Base-by-base conservation (phyloP, 2,888 invertebrate species). In the Heliconius hortense region DNA sequence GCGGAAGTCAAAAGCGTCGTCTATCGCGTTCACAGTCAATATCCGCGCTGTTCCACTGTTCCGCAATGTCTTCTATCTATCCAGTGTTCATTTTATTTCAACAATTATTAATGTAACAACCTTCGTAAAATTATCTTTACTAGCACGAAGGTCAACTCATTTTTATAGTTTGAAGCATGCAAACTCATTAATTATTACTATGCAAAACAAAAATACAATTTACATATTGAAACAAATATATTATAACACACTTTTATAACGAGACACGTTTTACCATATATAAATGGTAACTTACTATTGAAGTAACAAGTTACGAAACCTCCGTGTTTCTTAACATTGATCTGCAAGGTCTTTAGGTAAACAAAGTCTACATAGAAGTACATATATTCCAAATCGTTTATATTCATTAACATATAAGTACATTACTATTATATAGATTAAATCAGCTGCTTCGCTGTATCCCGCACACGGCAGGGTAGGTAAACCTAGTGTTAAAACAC, bases 111-210 rank as follows among this genome's bases (percentile, higher is more conserved):
- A 39, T 5, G 39, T 66, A 39, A 10, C 24, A 35, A 66, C 66
- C 66, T 66, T 66, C 39, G 13, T n/a, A 24, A 64, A 64, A 64
- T 39, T 24, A 64, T 64, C n/a, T 64, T 35, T 64, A 64, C 35
- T 64, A n/a, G 13, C 11, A n/a, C 35, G 35, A 64, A 66, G 66
- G 66, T 43, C 39, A 66, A 11, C 0, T 24, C 5, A 15, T 66
- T 66, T 39, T 66, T 43, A 66, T 66, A 66, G 66, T 66, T 43
- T 43, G 24, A 39, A 39, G 39, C 66, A 66, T 66, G 66, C 39
- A 66, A 64, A 24, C 39, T 39, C 39, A 39, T 15, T 7, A 7
- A 64, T 4, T 43, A 66, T 24, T 7, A 24, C 43, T 66, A 66
- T 39, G 15, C 66, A 56, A 56, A n/a, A n/a, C 56, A n/a, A 28